A percentile compares a stretch with the other conserved stretches of the same genome.
These are phyloP conservation scores for Tenebrio molitor DNA, from an alignment of 1,140 invertebrate species.

Conservation along the genomic window DNA sequence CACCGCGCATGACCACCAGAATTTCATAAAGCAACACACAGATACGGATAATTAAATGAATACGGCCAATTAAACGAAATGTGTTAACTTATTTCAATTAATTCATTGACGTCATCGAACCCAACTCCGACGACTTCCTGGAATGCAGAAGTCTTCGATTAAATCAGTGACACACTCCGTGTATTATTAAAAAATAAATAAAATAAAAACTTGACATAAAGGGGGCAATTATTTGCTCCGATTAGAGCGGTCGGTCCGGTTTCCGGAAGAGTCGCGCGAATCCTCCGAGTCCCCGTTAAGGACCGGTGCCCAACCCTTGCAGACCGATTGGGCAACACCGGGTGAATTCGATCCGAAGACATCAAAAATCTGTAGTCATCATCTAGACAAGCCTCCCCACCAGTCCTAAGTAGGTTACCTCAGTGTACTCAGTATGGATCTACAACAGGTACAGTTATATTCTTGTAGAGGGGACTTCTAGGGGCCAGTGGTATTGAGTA, in stretches of 20 bases:
- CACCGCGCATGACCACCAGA: neutral
- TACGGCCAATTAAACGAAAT: constrained; percentile 22
- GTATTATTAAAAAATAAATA: constrained; percentile 5
- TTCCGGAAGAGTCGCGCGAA: neutral
- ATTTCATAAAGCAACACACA: constrained; percentile 4
- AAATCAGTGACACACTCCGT: constrained; percentile 1
- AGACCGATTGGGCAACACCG: neutral
- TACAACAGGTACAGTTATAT: constrained; percentile 67
- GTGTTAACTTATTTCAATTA: constrained; percentile 15
- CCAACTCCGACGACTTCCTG: neutral
- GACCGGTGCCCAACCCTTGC: constrained; percentile 12
- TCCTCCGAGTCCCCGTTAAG: neutral
- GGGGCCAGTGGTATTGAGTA: constrained; percentile 59
- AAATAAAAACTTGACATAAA: neutral
- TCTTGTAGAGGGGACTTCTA: constrained; percentile 61
- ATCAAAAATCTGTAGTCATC: constrained; percentile 48
- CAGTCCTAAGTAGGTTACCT: constrained; percentile 62
- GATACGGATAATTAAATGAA: constrained; percentile 20
- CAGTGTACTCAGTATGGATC: constrained; percentile 62
- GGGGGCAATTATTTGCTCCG: neutral
- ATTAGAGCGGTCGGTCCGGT: neutral
- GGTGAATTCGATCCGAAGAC: constrained; percentile 4
- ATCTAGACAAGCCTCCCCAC: constrained; percentile 53
- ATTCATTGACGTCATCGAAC: neutral
- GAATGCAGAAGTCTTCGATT: constrained; percentile 5